A percentile compares a stretch with the other conserved stretches of the same genome.
Evolutionary conservation across 1,140 invertebrate species (phyloP).

Genomic region (Agrilus planipennis): DNA sequence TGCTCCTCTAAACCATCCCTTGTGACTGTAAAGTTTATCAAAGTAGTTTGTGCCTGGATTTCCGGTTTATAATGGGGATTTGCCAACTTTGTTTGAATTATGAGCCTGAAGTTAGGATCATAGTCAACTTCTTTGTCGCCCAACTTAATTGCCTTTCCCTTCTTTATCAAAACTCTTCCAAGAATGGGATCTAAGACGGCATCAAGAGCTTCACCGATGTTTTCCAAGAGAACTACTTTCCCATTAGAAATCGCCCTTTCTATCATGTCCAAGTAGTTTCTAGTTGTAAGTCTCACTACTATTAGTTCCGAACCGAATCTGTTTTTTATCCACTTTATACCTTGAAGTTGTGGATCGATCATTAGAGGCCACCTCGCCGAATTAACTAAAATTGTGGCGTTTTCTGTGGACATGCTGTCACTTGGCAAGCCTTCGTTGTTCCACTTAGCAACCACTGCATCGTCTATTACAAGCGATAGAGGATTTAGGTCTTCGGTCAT

Average conservation of each 20-base stretch:
- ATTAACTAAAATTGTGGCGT: conserved; percentile 83
- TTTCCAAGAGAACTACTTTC: conserved; percentile 67
- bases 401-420: conserved; percentile 89
- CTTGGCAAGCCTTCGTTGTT: conserved; percentile 89
- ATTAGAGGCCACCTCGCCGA: conserved; percentile 88
- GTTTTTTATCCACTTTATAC: conserved; percentile 92
- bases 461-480: conserved; percentile 74
- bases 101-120: conserved; percentile 69
- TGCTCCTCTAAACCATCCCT: conserved; percentile 86
- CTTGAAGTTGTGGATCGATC: conserved; percentile 86
- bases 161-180: conserved; percentile 79
- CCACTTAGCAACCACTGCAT: conserved; percentile 84
- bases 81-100: conserved; percentile 86
- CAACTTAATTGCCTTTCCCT: conserved; percentile 61
- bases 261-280: conserved; percentile 73
- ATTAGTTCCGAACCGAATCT: conserved; percentile 59
- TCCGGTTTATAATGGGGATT: conserved; percentile 95
- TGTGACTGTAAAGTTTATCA: conserved; percentile 94
- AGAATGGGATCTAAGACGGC: conserved; percentile 82
- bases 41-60: conserved; percentile 89
- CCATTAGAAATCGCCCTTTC: conserved; percentile 71
- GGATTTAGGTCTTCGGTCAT: conserved; percentile 68
- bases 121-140: conserved; percentile 89
- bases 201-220: conserved; percentile 80
- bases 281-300: conserved; percentile 64